Evolutionary conservation across 2,888 invertebrate species (phyloP).

Genomic region (Parnassius glacialis): DNA sequence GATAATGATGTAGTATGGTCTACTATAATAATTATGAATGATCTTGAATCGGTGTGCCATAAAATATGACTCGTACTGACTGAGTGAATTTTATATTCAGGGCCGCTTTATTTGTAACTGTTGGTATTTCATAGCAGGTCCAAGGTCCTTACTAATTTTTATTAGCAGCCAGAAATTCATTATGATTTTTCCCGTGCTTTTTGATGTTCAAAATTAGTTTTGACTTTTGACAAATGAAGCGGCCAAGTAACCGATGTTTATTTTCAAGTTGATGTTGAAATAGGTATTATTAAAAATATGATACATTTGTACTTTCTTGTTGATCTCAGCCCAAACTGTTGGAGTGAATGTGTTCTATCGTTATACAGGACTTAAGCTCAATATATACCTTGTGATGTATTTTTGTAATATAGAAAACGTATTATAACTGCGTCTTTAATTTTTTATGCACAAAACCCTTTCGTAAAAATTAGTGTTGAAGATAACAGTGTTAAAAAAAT

Average conservation of each 20-base stretch:
- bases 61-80: neutral
- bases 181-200: no score
- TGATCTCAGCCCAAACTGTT: constrained; percentile 68
- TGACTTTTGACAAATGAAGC: constrained; percentile 8
- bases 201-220: neutral
- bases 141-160: no score
- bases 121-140: no score
- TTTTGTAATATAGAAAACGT: constrained; percentile 68
- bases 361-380: constrained; percentile 75
- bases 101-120: constrained; percentile 12
- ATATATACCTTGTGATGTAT: constrained; percentile 79
- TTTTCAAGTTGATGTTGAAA: constrained; percentile 30
- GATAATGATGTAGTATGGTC: constrained; percentile 11
- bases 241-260: constrained; percentile 18
- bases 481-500: no score
- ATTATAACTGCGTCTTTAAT: constrained; percentile 37
- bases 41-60: constrained; percentile 15
- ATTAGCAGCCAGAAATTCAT: no score
- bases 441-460: neutral
- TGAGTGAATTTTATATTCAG: constrained; percentile 10
- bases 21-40: constrained; percentile 9
- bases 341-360: constrained; percentile 67
- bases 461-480: no score
- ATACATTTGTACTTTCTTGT: constrained; percentile 48
- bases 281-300: no score